A percentile compares a stretch with the other conserved stretches of the same genome.
phyloP scores from a whole-genome alignment of 2,113 vertebrate species.

The Otolemur garnettii region DNA sequence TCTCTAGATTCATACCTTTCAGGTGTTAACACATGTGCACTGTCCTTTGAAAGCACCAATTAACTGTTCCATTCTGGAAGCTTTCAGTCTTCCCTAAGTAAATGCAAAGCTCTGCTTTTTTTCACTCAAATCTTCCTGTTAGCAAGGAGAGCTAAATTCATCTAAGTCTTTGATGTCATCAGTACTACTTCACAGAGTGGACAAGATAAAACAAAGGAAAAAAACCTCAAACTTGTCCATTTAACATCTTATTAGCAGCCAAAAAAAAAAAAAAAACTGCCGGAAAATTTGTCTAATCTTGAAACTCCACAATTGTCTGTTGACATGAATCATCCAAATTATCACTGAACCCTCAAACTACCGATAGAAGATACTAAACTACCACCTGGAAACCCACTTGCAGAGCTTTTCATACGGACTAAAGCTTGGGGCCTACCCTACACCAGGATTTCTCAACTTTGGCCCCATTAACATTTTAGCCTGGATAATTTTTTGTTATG shows the following conservation, averaged over 20 bases:
- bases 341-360: background rate
- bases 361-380: conserved; percentile 3
- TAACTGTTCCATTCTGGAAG: background rate
- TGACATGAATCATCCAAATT: conserved; percentile 56
- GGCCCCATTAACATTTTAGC: background rate
- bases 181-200: background rate
- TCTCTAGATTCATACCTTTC: conserved; percentile 34
- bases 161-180: background rate
- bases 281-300: conserved; percentile 20
- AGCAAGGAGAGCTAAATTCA: background rate
- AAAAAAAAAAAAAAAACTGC: conserved; percentile 27
- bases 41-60: conserved; percentile 48
- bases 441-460: background rate
- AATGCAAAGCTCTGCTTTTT: background rate
- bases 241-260: conserved; percentile 51
- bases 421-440: background rate
- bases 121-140: conserved; percentile 10
- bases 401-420: background rate
- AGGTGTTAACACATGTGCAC: background rate
- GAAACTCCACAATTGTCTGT: conserved; percentile 53
- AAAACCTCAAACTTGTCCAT: background rate
- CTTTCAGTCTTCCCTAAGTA: conserved; percentile 14
- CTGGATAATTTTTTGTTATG: background rate
- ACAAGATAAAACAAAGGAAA: background rate
- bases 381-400: background rate